Percentiles rank a stretch among this genome's conserved stretches.
phyloP scores from a whole-genome alignment of 2,888 invertebrate genomes.

The Drosophila mimetica region DNA sequence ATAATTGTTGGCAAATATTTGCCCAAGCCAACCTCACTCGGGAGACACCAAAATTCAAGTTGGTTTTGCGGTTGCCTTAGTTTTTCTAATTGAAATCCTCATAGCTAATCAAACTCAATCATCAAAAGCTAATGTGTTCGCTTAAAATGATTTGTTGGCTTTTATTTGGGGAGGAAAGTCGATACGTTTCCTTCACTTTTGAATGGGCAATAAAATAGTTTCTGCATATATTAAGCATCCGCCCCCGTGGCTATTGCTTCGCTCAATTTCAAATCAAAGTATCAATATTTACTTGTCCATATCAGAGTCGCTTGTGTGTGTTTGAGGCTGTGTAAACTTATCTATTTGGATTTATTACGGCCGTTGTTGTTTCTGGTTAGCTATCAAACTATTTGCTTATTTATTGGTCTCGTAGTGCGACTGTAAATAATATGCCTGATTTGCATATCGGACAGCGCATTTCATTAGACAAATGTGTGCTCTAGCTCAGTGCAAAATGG shows the following conservation, averaged over 20 bases:
- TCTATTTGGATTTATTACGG: conserved; percentile 42
- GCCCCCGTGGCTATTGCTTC: conserved; percentile 44
- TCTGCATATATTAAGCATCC: conserved; percentile 32
- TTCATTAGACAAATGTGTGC: conserved; percentile 23
- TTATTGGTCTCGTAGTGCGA: conserved; percentile 39
- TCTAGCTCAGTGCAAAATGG: not conserved
- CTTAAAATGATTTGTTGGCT: conserved; percentile 53
- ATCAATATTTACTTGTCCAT: conserved; percentile 63
- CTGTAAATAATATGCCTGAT: conserved; percentile 43
- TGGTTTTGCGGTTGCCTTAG: conserved; percentile 40
- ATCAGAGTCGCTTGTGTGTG: conserved; percentile 2
- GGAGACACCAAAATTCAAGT: conserved; percentile 41
- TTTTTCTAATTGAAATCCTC: conserved; percentile 33
- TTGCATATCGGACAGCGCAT: conserved; percentile 29
- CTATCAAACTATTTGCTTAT: conserved; percentile 64
- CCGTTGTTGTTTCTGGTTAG: conserved; percentile 38
- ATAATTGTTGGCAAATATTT: conserved; percentile 72
- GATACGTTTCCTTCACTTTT: not conserved
- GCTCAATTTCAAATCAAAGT: conserved; percentile 65
- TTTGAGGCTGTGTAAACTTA: conserved; percentile 24
- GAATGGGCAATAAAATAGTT: conserved; percentile 7
- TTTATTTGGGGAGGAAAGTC: not conserved
- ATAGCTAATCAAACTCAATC: conserved; percentile 26
- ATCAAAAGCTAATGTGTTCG: conserved; percentile 65
- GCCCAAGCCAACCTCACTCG: conserved; percentile 11